Base-by-base conservation (phyloP, 2,113 vertebrate species). In the Syrrhaptes paradoxus region DNA sequence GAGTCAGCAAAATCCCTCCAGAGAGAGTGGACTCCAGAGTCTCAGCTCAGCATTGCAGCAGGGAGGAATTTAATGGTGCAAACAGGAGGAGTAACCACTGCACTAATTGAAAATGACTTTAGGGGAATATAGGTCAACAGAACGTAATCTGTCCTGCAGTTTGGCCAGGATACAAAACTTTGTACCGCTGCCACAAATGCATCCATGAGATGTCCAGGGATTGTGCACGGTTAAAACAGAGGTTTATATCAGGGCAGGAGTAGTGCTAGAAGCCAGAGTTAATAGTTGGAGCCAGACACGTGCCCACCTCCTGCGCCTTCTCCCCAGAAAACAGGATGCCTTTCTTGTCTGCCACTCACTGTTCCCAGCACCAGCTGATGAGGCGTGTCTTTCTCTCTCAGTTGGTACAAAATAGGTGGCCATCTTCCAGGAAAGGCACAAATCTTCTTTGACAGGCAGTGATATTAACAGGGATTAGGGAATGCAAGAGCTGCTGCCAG, bases 401-500 rank as follows among this genome's bases (percentile, higher is more conserved):
- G 74, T 4, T 66, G 49, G 63, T 92, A 86, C 63, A 80, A 83
- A 94, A 94, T 12, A 94, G 43, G 68, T 26, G 0, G 20, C 75
- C 13, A 7, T 90, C 87, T 96, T 95, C 90, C 90, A 92, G 79
- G 93, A 95, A 96, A 93, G 83, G 92, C 95, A 95, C 88, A 96
- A 95, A 95, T 96, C 95, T 93, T 83, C 94, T 93, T 95, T 96
- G 93, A 96, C 79, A 92, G 86, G 93, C 93, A 78, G 83, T 78
- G 82, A 96, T 96, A 93, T 96, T 96, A 96, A 81, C 75, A 86
- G 85, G 93, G 95, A 96, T 95, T 97, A 96, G 75, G 76, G 83
- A 94, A 92, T 71, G 85, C 67, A 76, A 83, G 45, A 88, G 61
- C 38, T 76, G n/a, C 63, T 48, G 68, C 65, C 89, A 85, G 88